phyloP scores from a whole-genome alignment of 2,113 vertebrate genomes.

The Melanotaenia duboulayi region DNA sequence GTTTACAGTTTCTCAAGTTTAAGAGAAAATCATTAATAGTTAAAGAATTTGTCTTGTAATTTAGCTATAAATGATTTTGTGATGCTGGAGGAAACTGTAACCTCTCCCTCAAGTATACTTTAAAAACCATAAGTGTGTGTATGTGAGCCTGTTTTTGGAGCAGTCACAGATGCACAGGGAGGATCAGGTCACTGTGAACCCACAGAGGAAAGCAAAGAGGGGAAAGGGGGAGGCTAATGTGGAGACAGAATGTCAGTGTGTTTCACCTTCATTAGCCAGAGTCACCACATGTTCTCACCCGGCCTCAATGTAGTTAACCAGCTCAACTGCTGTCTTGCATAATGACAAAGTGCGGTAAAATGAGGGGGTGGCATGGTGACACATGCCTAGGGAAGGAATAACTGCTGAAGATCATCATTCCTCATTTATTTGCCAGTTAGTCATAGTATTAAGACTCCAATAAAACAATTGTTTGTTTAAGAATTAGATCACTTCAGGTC shows the following conservation, averaged over 20 bases:
- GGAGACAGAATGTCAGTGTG: conserved; percentile 72
- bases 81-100: neutral
- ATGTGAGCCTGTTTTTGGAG: conserved; percentile 26
- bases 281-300: conserved; percentile 57
- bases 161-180: conserved; percentile 51
- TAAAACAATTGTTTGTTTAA: conserved; percentile 1
- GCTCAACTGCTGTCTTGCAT: conserved; percentile 51
- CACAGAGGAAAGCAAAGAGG: conserved; percentile 47
- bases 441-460: neutral
- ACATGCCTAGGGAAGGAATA: conserved; percentile 26
- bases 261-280: conserved; percentile 78
- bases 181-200: conserved; percentile 59
- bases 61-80: conserved; percentile 9
- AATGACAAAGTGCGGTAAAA: conserved; percentile 62
- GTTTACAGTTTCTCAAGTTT: neutral
- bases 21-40: neutral
- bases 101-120: conserved; percentile 12
- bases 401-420: conserved; percentile 13
- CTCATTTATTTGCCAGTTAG: conserved; percentile 40
- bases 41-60: conserved; percentile 5
- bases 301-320: conserved; percentile 57
- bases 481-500: neutral
- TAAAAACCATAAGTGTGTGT: conserved; percentile 9
- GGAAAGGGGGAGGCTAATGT: conserved; percentile 55
- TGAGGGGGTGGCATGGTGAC: conserved; percentile 40